Conservation (phyloP, 2,888 invertebrate species). For the Drosophila colorata region DNA sequence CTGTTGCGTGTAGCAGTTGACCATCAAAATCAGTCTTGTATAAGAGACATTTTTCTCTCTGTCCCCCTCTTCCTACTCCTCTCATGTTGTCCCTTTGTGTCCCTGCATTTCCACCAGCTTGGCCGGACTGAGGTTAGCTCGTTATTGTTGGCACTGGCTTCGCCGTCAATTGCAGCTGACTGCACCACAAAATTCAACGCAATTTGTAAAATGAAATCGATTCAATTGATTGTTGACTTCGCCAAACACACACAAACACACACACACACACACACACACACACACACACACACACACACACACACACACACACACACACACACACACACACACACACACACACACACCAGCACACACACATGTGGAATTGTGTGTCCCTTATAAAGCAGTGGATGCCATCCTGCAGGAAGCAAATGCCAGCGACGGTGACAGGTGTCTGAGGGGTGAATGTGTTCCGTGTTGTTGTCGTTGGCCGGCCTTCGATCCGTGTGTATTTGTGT, state of each 20-base stretch:
- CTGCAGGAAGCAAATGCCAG: conserved; percentile 59
- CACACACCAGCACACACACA: conserved; percentile 27
- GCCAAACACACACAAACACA: conserved; percentile 57
- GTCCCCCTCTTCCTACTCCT: not conserved
- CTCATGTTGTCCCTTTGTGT: not conserved
- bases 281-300: conserved; percentile 50
- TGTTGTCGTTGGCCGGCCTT: conserved; percentile 63
- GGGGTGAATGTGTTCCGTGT: conserved; percentile 48
- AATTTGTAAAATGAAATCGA: conserved; percentile 81
- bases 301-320: conserved; percentile 65
- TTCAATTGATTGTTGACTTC: conserved; percentile 81
- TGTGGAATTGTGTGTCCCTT: conserved; percentile 54
- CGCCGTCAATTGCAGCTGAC: conserved; percentile 79
- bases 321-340: conserved; percentile 37
- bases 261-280: conserved; percentile 37
- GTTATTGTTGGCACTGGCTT: conserved; percentile 75
- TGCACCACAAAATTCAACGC: conserved; percentile 82
- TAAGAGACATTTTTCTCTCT: conserved; percentile 45
- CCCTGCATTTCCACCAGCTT: conserved; percentile 10
- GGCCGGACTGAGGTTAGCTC: conserved; percentile 50
- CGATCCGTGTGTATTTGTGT: conserved; percentile 22
- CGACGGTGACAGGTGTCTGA: conserved; percentile 74
- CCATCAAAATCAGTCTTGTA: conserved; percentile 72
- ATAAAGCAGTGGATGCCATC: conserved; percentile 56
- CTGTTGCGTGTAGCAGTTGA: conserved; percentile 70